phyloP scores from a whole-genome alignment of 2,888 invertebrate species.

The Caradrina kadenii region DNA sequence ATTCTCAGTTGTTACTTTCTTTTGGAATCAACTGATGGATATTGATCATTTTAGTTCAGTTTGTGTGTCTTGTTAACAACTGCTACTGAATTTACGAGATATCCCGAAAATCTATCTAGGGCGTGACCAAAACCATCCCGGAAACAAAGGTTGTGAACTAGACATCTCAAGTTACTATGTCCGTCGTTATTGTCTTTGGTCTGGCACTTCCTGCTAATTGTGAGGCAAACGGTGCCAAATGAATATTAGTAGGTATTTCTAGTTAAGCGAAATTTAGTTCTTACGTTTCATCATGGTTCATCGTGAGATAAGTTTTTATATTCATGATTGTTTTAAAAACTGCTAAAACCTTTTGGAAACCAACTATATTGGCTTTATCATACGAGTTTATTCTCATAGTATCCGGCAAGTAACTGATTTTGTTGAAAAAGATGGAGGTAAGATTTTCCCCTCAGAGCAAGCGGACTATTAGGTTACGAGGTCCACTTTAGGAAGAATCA shows the following conservation, averaged over 20 bases:
- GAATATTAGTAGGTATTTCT: conserved; percentile 30
- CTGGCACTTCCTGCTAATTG: conserved; percentile 39
- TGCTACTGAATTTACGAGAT: conserved; percentile 2
- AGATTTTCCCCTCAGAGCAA: conserved; percentile 7
- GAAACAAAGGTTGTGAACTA: conserved; percentile 29
- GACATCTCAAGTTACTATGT: conserved; percentile 22
- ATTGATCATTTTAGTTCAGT: not conserved
- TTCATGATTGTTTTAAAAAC: too few species aligned
- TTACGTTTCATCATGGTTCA: conserved; percentile 4
- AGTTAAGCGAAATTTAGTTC: conserved; percentile 14
- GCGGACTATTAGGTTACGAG: conserved; percentile 23
- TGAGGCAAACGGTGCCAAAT: conserved; percentile 37
- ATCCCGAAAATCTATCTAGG: conserved; percentile 19
- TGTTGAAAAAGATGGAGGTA: not conserved
- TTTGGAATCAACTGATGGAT: not conserved
- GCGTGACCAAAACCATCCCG: not conserved
- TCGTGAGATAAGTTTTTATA: too few species aligned
- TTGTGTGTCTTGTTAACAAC: conserved; percentile 9
- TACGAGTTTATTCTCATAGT: not conserved
- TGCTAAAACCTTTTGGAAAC: too few species aligned
- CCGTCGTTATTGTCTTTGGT: conserved; percentile 33
- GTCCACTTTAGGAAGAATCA: conserved; percentile 23
- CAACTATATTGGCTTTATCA: not conserved
- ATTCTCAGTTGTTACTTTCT: not conserved
- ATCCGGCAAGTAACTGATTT: not conserved